Percentiles rank a stretch among this genome's conserved stretches.
These are phyloP conservation scores for Piscicola geometra DNA, from an alignment of 2,888 invertebrate genomes.

Conservation along the genomic window DNA sequence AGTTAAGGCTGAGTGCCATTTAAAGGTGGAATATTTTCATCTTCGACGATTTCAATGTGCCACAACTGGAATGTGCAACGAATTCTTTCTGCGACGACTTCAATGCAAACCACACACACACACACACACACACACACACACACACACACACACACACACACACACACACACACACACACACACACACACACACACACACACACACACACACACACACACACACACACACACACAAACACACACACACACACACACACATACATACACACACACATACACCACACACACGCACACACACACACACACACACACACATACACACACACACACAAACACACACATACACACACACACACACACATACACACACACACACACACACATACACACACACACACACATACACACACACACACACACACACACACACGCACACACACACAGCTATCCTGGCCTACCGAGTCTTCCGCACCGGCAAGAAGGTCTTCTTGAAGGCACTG, in stretches of 20 bases:
- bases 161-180: constrained; percentile 25
- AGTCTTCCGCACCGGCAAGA: constrained; percentile 68
- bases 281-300: too few relatives aligned
- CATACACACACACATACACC: neutral
- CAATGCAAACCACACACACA: constrained; percentile 3
- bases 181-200: constrained; percentile 25
- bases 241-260: constrained; percentile 17
- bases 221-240: constrained; percentile 26
- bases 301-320: too few relatives aligned
- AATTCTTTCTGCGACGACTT: too few relatives aligned
- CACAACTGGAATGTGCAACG: too few relatives aligned
- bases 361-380: too few relatives aligned
- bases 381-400: too few relatives aligned
- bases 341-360: too few relatives aligned
- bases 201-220: constrained; percentile 26
- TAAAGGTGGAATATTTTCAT: too few relatives aligned
- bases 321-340: too few relatives aligned
- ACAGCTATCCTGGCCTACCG: constrained; percentile 77
- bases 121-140: constrained; percentile 17
- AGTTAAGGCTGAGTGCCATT: too few relatives aligned
- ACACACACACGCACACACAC: neutral
- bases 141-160: constrained; percentile 10
- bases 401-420: neutral
- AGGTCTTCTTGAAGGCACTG: constrained; percentile 69
- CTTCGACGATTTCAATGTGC: too few relatives aligned